Percentiles rank a stretch among this genome's conserved stretches.
phyloP scores from a whole-genome alignment of 2,888 invertebrate genomes.

The Gymnosoma rotundatum region DNA sequence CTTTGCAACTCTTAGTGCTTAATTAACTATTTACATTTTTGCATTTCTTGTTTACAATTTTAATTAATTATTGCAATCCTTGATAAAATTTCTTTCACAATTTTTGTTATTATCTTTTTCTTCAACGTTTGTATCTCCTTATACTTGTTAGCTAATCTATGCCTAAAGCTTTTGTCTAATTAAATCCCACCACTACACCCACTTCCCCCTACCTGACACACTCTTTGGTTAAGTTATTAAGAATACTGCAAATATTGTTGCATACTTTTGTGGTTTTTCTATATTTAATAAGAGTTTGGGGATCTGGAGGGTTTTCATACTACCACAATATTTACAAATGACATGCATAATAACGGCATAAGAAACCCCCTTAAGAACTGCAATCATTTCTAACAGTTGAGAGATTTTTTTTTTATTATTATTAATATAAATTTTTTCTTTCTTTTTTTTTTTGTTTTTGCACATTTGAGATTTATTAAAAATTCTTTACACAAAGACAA shows the following conservation, averaged over 20 bases:
- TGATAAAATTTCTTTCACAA: conserved; percentile 36
- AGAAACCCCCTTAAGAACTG: conserved; percentile 71
- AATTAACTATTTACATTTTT: conserved; percentile 31
- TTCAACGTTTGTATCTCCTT: conserved; percentile 41
- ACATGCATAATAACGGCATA: conserved; percentile 66
- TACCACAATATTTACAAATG: conserved; percentile 46
- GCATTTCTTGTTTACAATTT: conserved; percentile 47
- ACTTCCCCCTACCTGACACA: conserved; percentile 14
- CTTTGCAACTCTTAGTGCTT: neutral
- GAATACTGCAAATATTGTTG: conserved; percentile 73
- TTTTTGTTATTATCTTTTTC: conserved; percentile 51
- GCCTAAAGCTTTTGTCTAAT: conserved; percentile 79
- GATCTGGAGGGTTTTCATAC: conserved; percentile 54
- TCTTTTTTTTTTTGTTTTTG: conserved; percentile 69
- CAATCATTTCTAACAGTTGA: conserved; percentile 69
- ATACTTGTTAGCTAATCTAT: conserved; percentile 67
- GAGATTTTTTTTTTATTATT: conserved; percentile 62
- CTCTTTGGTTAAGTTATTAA: conserved; percentile 69
- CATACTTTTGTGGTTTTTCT: conserved; percentile 72
- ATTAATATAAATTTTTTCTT: conserved; percentile 61
- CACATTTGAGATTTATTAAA: conserved; percentile 82
- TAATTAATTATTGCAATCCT: conserved; percentile 52
- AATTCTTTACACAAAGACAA: conserved; percentile 77
- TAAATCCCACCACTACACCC: conserved; percentile 78
- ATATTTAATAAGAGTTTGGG: conserved; percentile 55